Conservation (phyloP, 1,140 invertebrate species). For the Leptinotarsa texana region DNA sequence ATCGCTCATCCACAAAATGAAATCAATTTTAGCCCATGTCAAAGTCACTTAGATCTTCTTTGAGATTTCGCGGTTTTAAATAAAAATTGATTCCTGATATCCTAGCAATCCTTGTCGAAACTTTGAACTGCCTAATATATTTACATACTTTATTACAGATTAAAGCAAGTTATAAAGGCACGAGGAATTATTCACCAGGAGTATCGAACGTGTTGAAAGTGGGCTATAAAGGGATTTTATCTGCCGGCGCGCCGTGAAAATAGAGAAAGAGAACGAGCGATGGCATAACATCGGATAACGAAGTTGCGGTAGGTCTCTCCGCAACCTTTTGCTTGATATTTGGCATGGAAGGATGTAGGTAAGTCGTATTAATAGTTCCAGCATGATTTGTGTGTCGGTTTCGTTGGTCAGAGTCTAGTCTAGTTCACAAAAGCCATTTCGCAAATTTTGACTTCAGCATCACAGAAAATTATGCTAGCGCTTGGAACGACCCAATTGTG, state of each 20-base stretch:
- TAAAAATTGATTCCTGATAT: too few species aligned
- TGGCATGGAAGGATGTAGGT: slow-evolving; percentile 14
- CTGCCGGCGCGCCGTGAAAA: not conserved
- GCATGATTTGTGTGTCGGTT: slow-evolving; percentile 12
- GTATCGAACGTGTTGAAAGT: slow-evolving; percentile 10
- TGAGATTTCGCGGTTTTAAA: too few species aligned
- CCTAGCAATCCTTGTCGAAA: too few species aligned
- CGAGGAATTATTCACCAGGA: slow-evolving; percentile 11
- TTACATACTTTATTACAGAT: slow-evolving; percentile 17
- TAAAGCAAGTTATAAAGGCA: slow-evolving; percentile 4
- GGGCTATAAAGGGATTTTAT: slow-evolving; percentile 16
- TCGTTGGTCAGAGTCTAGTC: slow-evolving; percentile 1
- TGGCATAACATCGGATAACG: slow-evolving; percentile 7
- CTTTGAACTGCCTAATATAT: not conserved
- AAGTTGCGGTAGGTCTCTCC: slow-evolving; percentile 11
- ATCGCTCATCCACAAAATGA: too few species aligned
- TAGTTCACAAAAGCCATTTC: too few species aligned
- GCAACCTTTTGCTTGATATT: slow-evolving; percentile 21
- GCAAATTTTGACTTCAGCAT: too few species aligned
- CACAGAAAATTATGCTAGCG: too few species aligned
- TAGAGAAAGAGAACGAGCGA: slow-evolving; percentile 9
- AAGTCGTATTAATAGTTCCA: slow-evolving; percentile 1
- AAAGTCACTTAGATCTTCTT: too few species aligned
- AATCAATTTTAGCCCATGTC: too few species aligned
- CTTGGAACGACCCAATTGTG: too few species aligned